Conservation (phyloP, 1,140 invertebrate species). For the Papilio aristodemus region DNA sequence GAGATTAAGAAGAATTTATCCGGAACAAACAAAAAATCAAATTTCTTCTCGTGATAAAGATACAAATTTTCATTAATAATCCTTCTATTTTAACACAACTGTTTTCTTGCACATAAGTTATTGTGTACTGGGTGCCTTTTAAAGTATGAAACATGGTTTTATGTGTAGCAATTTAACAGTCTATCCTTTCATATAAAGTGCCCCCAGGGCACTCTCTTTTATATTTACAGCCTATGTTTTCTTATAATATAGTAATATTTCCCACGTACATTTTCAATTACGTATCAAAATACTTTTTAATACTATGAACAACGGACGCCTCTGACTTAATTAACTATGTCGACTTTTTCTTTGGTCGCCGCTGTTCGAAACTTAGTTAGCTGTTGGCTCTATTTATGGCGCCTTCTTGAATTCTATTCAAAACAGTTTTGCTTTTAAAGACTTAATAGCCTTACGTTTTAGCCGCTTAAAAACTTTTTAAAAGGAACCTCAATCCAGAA, state of each 20-base stretch:
- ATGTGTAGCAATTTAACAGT: background rate
- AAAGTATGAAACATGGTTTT: no score
- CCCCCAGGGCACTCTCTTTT: background rate
- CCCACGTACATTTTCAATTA: background rate
- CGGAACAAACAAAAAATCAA: no score
- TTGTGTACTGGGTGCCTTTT: no score
- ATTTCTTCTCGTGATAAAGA: no score
- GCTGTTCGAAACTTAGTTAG: background rate
- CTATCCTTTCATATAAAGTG: background rate
- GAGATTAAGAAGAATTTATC: no score
- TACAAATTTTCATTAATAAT: no score
- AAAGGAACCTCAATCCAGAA: slow-evolving; percentile 1
- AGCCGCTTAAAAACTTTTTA: slow-evolving; percentile 3
- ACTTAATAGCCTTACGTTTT: slow-evolving; percentile 1
- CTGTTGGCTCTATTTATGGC: background rate
- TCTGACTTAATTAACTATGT: slow-evolving; percentile 6
- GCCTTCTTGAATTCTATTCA: slow-evolving; percentile 14
- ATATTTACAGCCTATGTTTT: background rate
- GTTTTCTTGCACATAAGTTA: no score
- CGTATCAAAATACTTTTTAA: background rate
- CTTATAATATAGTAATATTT: background rate
- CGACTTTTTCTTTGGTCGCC: background rate
- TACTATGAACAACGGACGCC: background rate
- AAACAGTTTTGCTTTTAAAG: slow-evolving; percentile 14
- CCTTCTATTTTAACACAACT: no score